phyloP scores from a whole-genome alignment of 2,888 invertebrate species.

The Panzeria rudis region DNA sequence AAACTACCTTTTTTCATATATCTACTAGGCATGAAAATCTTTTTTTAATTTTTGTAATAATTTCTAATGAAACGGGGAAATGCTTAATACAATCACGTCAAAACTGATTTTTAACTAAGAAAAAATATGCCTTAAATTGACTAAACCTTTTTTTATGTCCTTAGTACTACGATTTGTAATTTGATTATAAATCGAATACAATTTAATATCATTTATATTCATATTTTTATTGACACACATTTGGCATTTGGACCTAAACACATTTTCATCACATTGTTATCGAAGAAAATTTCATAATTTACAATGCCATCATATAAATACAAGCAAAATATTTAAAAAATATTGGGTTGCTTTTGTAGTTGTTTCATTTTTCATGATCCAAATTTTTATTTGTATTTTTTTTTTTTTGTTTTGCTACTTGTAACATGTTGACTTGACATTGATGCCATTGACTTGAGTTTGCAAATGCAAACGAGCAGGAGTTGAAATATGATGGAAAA shows the following conservation, averaged over 20 bases:
- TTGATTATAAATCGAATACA: slow-evolving; percentile 57
- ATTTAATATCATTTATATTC: slow-evolving; percentile 57
- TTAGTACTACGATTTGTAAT: not conserved
- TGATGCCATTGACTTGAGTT: slow-evolving; percentile 67
- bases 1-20: too few relatives aligned
- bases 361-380: not conserved
- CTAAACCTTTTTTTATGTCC: not conserved
- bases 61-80: too few relatives aligned
- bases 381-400: not conserved
- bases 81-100: too few relatives aligned
- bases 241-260: slow-evolving; percentile 37
- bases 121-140: not conserved
- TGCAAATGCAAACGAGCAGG: slow-evolving; percentile 39
- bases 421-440: slow-evolving; percentile 82
- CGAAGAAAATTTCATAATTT: slow-evolving; percentile 43
- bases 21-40: too few relatives aligned
- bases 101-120: too few relatives aligned
- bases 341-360: slow-evolving; percentile 36
- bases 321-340: slow-evolving; percentile 24
- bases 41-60: too few relatives aligned
- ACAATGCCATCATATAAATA: slow-evolving; percentile 10
- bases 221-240: slow-evolving; percentile 59
- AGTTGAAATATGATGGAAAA: not conserved
- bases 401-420: slow-evolving; percentile 32
- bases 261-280: slow-evolving; percentile 45